Evolutionary conservation across 2,113 vertebrate genomes (phyloP).

Genomic region (Indicator maculatus): DNA sequence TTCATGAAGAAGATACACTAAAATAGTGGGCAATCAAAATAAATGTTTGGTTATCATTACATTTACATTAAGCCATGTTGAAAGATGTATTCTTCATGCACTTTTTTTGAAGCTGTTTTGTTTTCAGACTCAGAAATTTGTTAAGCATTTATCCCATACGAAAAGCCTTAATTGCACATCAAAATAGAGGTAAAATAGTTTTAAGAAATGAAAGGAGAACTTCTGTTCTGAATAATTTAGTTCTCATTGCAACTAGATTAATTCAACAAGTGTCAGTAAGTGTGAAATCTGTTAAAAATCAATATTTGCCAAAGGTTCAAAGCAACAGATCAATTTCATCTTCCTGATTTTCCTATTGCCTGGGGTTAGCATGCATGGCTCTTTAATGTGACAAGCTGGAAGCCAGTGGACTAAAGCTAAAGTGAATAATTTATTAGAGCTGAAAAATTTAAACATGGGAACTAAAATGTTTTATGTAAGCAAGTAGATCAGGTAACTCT

Average conservation of each 20-base stretch:
- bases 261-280: not conserved
- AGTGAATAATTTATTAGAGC: not conserved
- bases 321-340: not conserved
- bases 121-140: not conserved
- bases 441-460: not conserved
- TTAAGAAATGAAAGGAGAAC: not conserved
- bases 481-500: not conserved
- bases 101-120: not conserved
- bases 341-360: not conserved
- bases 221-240: not conserved
- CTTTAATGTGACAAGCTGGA: not conserved
- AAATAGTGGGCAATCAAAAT: not conserved
- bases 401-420: not conserved
- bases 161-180: not conserved
- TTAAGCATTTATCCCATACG: not conserved
- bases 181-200: not conserved
- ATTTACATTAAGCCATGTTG: not conserved
- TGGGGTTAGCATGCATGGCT: not conserved
- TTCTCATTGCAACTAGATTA: not conserved
- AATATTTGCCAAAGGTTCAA: not conserved
- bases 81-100: not conserved
- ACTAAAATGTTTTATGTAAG: not conserved
- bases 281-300: not conserved
- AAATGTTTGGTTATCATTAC: not conserved
- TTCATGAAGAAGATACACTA: not conserved